phyloP scores from a whole-genome alignment of 1,140 invertebrate species.

The Laupala kohalensis region DNA sequence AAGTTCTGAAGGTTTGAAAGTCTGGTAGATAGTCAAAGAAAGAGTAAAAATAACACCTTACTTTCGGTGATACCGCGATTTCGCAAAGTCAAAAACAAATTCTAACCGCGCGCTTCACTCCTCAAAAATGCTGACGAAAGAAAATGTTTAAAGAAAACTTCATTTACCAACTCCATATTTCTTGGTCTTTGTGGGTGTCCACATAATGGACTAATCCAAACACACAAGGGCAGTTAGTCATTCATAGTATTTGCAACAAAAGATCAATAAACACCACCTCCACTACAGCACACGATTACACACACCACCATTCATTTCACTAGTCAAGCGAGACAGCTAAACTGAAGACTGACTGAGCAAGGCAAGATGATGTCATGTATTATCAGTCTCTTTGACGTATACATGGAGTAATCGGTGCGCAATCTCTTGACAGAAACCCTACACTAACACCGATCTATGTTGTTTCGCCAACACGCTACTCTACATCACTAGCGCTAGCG shows the following conservation, averaged over 20 bases:
- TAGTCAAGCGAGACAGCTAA: background rate
- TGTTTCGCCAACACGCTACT: too few species aligned
- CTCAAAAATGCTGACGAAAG: background rate
- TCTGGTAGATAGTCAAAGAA: too few species aligned
- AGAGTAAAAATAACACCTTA: too few species aligned
- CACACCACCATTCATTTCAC: background rate
- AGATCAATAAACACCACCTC: conserved; percentile 7
- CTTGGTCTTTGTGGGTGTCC: conserved; percentile 45
- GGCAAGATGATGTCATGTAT: background rate
- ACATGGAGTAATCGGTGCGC: background rate
- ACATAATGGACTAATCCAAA: conserved; percentile 29
- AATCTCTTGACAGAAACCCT: background rate
- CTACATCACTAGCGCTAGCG: too few species aligned
- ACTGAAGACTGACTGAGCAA: too few species aligned
- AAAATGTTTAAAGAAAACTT: background rate
- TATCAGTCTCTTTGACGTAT: background rate
- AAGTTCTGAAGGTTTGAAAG: too few species aligned
- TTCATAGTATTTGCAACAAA: conserved; percentile 5
- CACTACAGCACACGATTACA: background rate
- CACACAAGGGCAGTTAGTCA: conserved; percentile 1
- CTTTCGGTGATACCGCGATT: too few species aligned
- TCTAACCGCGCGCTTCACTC: background rate
- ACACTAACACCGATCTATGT: too few species aligned
- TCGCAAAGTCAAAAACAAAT: too few species aligned
- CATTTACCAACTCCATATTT: conserved; percentile 50